phyloP scores from a whole-genome alignment of 2,113 vertebrate species.

The Drymodes brunneopygia region DNA sequence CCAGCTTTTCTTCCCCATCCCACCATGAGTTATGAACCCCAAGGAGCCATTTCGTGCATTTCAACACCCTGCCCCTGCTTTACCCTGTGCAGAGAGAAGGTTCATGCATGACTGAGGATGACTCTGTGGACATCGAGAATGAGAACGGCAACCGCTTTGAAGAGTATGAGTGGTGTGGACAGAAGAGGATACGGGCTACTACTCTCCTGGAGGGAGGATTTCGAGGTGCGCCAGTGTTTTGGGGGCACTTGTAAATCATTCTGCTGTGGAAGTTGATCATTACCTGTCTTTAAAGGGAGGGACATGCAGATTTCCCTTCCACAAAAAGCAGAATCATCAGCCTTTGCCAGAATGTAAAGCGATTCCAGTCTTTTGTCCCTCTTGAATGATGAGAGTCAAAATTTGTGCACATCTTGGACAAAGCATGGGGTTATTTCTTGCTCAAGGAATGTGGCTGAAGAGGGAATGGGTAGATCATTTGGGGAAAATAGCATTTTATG shows the following conservation, averaged over 20 bases:
- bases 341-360: background rate
- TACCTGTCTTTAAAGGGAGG: background rate
- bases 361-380: background rate
- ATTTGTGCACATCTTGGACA: background rate
- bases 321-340: background rate
- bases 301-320: background rate
- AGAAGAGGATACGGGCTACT: slow-evolving; percentile 97
- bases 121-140: slow-evolving; percentile 91
- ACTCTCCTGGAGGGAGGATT: slow-evolving; percentile 96
- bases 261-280: background rate
- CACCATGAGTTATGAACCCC: background rate
- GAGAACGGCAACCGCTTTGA: slow-evolving; percentile 95
- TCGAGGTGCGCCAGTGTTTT: slow-evolving; percentile 79
- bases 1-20: background rate
- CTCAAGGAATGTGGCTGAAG: background rate
- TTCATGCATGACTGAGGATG: slow-evolving; percentile 87
- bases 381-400: background rate
- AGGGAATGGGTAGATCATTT: slow-evolving; percentile 23
- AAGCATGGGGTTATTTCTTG: background rate
- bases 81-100: slow-evolving; percentile 88
- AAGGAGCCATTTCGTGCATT: background rate
- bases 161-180: slow-evolving; percentile 98
- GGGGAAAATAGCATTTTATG: slow-evolving; percentile 49
- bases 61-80: slow-evolving; percentile 31
- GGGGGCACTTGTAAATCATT: background rate